Base-by-base conservation (phyloP, 2,888 invertebrate species). In the Hirtodrosophila alboralis region DNA sequence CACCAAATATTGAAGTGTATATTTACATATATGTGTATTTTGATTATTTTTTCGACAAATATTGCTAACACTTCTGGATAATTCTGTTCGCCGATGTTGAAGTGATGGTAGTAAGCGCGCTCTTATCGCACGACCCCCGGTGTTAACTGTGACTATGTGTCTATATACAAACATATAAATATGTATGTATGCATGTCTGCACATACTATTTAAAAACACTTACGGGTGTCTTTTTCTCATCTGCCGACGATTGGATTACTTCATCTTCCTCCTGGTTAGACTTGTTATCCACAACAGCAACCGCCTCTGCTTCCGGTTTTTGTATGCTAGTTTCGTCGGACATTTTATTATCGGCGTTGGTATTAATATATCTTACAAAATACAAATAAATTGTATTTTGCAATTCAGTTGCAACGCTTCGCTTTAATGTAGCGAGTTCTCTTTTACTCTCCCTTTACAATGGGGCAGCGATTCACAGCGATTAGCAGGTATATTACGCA, bases 181-280 rank as follows among this genome's bases (percentile, higher is more conserved):
- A 7, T 9, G n/a, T 37, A 28, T 34, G 26, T 36, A 26, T 14
- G 26, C 5, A 26, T 48, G 12, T 49, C 28, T 34, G 28, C 12
- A 36, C 23, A 23, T 21, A 54, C 58, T 27, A 27, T 38, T 21
- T 64, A 44, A 33, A 33, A 53, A 59, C 51, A 87, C 87, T 89
- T 86, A 88, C 88, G 64, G 88, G 88, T 61, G 88, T 85, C 64
- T 88, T 87, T 63, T 83, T 88, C 43, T 74, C 86, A 52, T 85
- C 88, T 54, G 61, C 49, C 26, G 69, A 65, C 58, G 74, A 45
- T 57, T 44, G 56, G 33, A 51, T 36, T 14, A 41, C 16, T 43
- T 52, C 52, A 40, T 65, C 66, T 30, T 71, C 71, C 31, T 69
- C 77, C 27, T 47, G 52, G 26, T 34, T 69, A 4, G 51, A 44